Evolutionary conservation across 2,113 vertebrate genomes (phyloP), one percentile per base, ranked within the genome.

Genomic region (Carlito syrichta): DNA sequence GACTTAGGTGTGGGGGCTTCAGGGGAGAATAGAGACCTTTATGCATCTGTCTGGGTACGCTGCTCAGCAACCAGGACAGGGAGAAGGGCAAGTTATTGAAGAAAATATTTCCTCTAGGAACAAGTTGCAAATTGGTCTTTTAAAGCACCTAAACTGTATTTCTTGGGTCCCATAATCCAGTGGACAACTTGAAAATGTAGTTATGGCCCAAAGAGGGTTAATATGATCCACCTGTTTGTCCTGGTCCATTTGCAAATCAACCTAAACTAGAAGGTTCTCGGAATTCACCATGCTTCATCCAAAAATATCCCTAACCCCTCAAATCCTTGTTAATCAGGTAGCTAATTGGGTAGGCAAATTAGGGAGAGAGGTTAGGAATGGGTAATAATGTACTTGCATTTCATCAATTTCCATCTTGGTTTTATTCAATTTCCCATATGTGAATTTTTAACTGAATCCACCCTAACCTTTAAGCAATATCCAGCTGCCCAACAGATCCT

Each of bases 91-190:
- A 13, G 20, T 20, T 4, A 25, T 10, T 9, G 50, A 8, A 48
- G 45, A 35, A 56, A 22, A 48, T 6, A 3, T 9, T 38, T 6
- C 11, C 38, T 48, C 48, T 74, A 48, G 84, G 25, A 50, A 40
- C 3, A 0, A 66, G 52, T 32, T 3, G 6, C 14, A 3, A n/a
- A n/a, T 3, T 3, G 3, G 4, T 56, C 58, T 45, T 23, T 45
- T 38, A 22, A 58, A 63, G 13, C 38, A 30, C 82, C 40, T 76
- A 60, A 16, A 63, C 10, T 27, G 52, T n/a, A 63, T 58, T 71
- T 56, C n/a, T 25, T 2, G 4, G 45, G 23, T 56, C 17, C 56
- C 56, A 17, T 9, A 38, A 35, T 56, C 68, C 3, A 23, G 20
- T 13, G 5, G n/a, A 32, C 25, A 76, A 88, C 27, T 60, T 68